Evolutionary conservation across 2,888 invertebrate species (phyloP).

Genomic region (Pomacea canaliculata): DNA sequence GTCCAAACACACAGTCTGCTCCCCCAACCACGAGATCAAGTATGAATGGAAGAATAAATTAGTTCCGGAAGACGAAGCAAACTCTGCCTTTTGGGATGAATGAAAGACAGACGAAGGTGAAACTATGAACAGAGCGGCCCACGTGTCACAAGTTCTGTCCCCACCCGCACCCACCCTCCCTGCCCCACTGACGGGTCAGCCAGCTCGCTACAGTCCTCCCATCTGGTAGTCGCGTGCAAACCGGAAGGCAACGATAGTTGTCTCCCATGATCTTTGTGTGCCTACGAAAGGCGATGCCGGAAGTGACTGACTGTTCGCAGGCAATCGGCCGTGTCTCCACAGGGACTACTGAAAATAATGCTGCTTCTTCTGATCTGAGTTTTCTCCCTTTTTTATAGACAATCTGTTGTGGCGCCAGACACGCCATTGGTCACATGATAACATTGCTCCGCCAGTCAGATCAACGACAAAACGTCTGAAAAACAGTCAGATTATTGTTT

Average conservation of each 20-base stretch:
- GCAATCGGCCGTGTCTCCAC: not conserved
- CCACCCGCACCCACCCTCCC: no score
- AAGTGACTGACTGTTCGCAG: conserved; percentile 7
- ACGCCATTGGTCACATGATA: no score
- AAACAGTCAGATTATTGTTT: no score
- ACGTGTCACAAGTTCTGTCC: no score
- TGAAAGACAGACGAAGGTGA: conserved; percentile 6
- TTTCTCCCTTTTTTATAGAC: no score
- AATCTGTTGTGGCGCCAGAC: no score
- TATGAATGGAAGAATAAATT: not conserved
- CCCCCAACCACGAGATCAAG: no score
- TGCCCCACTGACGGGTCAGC: no score
- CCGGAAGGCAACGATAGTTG: conserved; percentile 1
- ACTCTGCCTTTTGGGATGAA: conserved; percentile 2
- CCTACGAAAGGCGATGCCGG: conserved; percentile 1
- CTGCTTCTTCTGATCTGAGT: not conserved
- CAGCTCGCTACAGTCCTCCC: not conserved
- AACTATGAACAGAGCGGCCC: not conserved
- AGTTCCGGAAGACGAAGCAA: not conserved
- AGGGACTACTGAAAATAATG: not conserved
- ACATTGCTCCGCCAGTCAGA: no score
- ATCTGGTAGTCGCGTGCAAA: not conserved
- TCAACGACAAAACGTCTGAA: no score
- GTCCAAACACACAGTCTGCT: no score
- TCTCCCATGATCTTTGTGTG: not conserved